A percentile compares a stretch with the other conserved stretches of the same genome.
Evolutionary conservation across 2,888 invertebrate species (phyloP).

Genomic region (Nephrotoma guestfalica): DNA sequence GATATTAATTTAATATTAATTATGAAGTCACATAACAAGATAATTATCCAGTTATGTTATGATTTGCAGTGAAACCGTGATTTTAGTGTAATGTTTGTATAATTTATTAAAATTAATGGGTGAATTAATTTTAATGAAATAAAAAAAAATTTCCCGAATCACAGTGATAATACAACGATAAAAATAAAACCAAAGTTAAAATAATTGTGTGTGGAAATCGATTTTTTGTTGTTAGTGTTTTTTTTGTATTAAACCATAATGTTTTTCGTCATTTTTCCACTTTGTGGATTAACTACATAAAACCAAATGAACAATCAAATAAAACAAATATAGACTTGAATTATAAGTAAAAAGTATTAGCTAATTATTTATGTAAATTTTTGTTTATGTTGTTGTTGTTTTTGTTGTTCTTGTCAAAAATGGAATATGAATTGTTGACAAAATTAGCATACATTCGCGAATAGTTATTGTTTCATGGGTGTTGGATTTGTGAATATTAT

Average conservation of each 20-base stretch:
- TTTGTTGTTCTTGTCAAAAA: background rate
- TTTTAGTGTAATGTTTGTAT: background rate
- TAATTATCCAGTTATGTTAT: background rate
- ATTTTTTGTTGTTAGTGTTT: background rate
- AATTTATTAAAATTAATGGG: background rate
- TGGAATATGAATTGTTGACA: background rate
- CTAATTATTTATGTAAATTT: background rate
- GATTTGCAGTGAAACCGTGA: background rate
- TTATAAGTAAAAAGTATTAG: background rate
- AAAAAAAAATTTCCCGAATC: background rate
- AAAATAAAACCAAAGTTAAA: background rate
- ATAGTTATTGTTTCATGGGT: background rate
- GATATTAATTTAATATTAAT: background rate
- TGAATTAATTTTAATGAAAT: background rate
- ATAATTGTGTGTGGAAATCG: background rate
- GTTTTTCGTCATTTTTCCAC: background rate
- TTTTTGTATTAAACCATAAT: background rate
- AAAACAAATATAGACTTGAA: background rate
- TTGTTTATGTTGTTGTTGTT: background rate
- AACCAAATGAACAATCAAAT: background rate
- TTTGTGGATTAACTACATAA: background rate
- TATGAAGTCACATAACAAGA: background rate
- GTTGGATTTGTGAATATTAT: background rate
- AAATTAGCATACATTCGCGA: background rate
- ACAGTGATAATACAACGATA: background rate